Evolutionary conservation across 2,113 vertebrate genomes (phyloP).

Genomic region (Chinchilla lanigera): DNA sequence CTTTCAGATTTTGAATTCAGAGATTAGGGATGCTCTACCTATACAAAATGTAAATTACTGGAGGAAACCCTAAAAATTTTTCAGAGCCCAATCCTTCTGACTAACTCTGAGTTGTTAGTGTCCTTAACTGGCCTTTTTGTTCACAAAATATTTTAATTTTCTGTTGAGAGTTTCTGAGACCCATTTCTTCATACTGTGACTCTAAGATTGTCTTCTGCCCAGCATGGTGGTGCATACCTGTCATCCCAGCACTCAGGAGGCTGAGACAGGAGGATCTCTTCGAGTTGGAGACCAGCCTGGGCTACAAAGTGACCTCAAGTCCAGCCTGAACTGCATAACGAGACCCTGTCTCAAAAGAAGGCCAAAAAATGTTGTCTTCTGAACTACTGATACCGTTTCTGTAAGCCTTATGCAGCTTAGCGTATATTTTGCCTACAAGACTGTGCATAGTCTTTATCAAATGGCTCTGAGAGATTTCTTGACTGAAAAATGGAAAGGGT

Average conservation of each 20-base stretch:
- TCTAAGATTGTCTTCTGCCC: background rate
- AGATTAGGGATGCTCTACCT: background rate
- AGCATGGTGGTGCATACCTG: no score
- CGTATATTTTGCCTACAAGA: background rate
- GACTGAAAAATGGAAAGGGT: background rate
- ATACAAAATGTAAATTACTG: background rate
- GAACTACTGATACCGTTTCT: background rate
- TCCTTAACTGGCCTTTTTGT: background rate
- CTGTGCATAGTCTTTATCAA: background rate
- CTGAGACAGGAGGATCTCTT: no score
- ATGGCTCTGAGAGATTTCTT: background rate
- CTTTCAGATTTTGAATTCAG: background rate
- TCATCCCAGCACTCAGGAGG: no score
- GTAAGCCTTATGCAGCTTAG: background rate
- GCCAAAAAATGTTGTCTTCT: background rate
- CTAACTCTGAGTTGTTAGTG: background rate
- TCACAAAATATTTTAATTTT: background rate
- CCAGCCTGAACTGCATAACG: no score
- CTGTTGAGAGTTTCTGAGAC: background rate
- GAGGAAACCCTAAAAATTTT: background rate
- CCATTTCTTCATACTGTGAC: background rate
- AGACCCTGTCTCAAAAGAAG: no score
- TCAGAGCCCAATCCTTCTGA: background rate
- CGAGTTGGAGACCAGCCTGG: no score
- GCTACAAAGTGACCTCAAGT: no score